phyloP scores from a whole-genome alignment of 2,888 invertebrate genomes.

The Watsonalla cultraria region DNA sequence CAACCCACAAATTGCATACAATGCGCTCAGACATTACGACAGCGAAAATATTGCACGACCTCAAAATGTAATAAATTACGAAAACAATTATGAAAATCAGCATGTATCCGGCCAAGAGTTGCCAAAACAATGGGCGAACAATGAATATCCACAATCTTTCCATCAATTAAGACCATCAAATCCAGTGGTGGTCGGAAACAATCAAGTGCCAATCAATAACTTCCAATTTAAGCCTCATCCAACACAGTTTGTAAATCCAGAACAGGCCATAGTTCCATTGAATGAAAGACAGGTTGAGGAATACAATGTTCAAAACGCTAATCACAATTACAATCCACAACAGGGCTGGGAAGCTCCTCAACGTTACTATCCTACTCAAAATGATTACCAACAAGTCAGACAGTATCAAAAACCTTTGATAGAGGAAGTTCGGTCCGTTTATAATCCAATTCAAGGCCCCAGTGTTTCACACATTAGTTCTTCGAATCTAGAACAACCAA shows the following conservation, averaged over 20 bases:
- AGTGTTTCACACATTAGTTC: too few species aligned
- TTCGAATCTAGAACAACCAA: too few species aligned
- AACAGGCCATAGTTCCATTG: neutral
- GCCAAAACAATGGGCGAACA: conserved; percentile 7
- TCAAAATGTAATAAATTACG: conserved; percentile 9
- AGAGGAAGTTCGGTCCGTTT: neutral
- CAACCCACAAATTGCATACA: neutral
- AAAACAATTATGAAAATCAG: neutral
- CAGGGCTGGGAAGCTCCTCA: neutral
- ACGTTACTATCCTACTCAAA: neutral
- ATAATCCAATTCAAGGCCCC: neutral
- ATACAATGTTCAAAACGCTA: neutral
- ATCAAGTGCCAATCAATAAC: neutral
- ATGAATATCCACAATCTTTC: conserved; percentile 3
- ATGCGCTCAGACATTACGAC: conserved; percentile 7
- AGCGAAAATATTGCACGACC: conserved; percentile 12
- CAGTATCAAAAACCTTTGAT: neutral
- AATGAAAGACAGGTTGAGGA: neutral
- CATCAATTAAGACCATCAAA: neutral
- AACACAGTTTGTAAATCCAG: neutral
- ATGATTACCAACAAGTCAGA: neutral
- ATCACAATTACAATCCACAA: neutral
- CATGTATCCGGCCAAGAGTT: neutral
- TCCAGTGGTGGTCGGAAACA: neutral
- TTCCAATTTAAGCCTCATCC: neutral